Percentiles rank a stretch among this genome's conserved stretches.
These are phyloP conservation scores for Oncorhynchus masou DNA, from an alignment of 2,113 vertebrate species.

Conservation along the genomic window DNA sequence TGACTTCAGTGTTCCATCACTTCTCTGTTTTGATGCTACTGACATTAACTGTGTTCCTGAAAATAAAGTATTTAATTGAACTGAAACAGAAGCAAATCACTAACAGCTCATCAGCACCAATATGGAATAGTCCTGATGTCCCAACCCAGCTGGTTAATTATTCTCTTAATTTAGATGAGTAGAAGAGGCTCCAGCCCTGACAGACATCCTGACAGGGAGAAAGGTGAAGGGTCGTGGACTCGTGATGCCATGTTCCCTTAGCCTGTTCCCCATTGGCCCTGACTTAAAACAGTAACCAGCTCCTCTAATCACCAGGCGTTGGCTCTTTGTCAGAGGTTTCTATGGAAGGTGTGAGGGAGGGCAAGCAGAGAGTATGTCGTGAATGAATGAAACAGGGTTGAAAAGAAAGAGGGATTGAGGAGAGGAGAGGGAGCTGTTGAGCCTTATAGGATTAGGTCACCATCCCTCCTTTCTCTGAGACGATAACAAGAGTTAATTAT, in stretches of 20 bases:
- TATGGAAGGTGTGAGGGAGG: not conserved
- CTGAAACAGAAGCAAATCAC: too few relatives aligned
- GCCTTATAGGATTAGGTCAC: conserved; percentile 5
- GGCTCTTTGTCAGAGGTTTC: not conserved
- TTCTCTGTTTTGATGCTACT: too few relatives aligned
- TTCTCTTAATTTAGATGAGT: not conserved
- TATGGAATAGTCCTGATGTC: too few relatives aligned
- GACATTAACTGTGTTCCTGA: too few relatives aligned
- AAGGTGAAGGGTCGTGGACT: not conserved
- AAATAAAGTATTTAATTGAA: too few relatives aligned
- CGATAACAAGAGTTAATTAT: not conserved
- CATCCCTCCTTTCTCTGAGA: not conserved
- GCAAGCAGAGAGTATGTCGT: not conserved
- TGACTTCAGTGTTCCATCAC: not conserved
- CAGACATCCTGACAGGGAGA: not conserved
- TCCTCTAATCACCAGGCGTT: not conserved
- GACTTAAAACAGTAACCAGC: not conserved
- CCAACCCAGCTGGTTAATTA: too few relatives aligned
- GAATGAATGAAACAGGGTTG: not conserved
- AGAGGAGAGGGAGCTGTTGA: not conserved
- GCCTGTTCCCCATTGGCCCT: not conserved
- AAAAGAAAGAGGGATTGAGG: not conserved
- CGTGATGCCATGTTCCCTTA: not conserved
- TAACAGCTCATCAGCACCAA: too few relatives aligned
- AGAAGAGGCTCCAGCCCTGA: not conserved